A percentile compares a stretch with the other conserved stretches of the same genome.
phyloP scores from a whole-genome alignment of 1,140 invertebrate genomes.

The Heliconius eleuchia region DNA sequence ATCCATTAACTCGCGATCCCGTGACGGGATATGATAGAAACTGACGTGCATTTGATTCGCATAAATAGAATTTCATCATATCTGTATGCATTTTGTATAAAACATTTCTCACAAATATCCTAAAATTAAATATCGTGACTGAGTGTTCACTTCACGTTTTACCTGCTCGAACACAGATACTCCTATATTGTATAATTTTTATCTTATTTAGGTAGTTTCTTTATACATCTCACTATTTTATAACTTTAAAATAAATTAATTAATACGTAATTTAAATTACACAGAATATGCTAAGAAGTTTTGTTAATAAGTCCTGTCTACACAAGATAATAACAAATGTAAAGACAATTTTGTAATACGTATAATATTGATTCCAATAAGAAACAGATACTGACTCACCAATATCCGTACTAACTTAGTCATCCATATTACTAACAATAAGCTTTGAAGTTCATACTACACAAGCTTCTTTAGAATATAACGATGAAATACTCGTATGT shows the following conservation, averaged over 20 bases:
- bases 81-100: constrained; percentile 38
- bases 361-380: too few species aligned
- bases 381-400: too few species aligned
- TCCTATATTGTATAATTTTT: too few species aligned
- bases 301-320: too few species aligned
- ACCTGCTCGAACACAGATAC: background rate
- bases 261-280: too few species aligned
- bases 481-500: constrained; percentile 13
- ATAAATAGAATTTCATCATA: constrained; percentile 56
- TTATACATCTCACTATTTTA: too few species aligned
- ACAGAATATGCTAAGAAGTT: too few species aligned
- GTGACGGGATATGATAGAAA: constrained; percentile 29
- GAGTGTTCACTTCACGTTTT: constrained; percentile 28
- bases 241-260: too few species aligned
- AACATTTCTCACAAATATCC: constrained; percentile 36
- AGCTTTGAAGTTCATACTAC: constrained; percentile 19
- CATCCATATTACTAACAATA: background rate
- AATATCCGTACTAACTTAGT: too few species aligned
- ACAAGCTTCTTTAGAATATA: constrained; percentile 34
- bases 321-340: too few species aligned
- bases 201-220: too few species aligned
- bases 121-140: constrained; percentile 46
- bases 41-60: constrained; percentile 39
- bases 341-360: too few species aligned
- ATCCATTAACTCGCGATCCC: constrained; percentile 33